Base-by-base conservation (phyloP, 2,888 invertebrate genomes). In the Saturnia pavonia region DNA sequence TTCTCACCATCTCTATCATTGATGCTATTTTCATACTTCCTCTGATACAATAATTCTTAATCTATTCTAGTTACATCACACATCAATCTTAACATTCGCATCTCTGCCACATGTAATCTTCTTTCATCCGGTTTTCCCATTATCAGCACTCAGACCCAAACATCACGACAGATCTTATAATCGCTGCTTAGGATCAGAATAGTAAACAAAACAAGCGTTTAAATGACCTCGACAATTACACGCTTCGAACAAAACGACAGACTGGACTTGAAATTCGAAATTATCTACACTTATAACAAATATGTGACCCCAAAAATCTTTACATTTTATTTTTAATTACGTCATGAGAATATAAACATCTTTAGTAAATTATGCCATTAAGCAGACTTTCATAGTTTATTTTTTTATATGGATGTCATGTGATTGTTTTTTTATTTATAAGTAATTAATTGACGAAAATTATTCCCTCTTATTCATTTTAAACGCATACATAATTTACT, bases 201-300 rank as follows among this genome's bases (percentile, higher is more conserved):
- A 27, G 14, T 19, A 27, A 60, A 60, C 27, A 0, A 60, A 6
- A 60, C 34, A 6, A 34, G 34, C 6, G 6, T 60, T 27, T 14
- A 6, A 25, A 60, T 60, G 57, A 57, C 57, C 27, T 60, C 7
- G 57, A 25, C 12, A 60, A 16, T 60, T 27, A 27, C 27, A 60
- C 16, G 6, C 25, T 60, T 25, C 57, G 14, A 14, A 60, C 27
- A 27, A 60, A 60, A 60, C 57, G 14, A 60, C 25, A 60, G 4
- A 14, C 16, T 57, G 57, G 57, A 60, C 57, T 60, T 60, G 57
- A 60, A 25, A 60, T 60, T 60, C 57, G 14, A 25, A 60, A 60
- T 60, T 60, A 60, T 60, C 57, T 27, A 25, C 14, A 27, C 27
- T 60, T 14, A 60, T 60, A 27, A 60, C 3, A 60, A 14, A 27